Evolutionary conservation across 2,113 vertebrate species (phyloP).

Genomic region (Natator depressus): DNA sequence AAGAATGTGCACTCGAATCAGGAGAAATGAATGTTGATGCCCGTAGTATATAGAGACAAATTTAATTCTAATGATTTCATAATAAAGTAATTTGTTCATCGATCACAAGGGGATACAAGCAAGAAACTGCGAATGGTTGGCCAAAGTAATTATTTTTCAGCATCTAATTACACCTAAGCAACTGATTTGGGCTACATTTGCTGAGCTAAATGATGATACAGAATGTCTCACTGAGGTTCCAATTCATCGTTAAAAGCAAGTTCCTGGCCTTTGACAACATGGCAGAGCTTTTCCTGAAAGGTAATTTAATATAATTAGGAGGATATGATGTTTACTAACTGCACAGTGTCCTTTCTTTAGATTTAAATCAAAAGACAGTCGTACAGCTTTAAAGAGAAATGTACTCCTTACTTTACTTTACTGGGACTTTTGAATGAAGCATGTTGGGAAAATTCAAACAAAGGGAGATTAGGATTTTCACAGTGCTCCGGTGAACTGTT

Average conservation of each 20-base stretch:
- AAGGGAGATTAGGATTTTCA: neutral
- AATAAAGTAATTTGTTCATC: conserved; percentile 84
- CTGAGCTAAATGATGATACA: conserved; percentile 58
- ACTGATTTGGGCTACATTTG: conserved; percentile 50
- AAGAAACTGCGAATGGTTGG: conserved; percentile 71
- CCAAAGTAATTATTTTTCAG: conserved; percentile 81
- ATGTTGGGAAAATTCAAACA: neutral
- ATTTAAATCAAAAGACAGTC: conserved; percentile 36
- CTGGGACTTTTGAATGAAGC: neutral
- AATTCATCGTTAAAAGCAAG: conserved; percentile 57
- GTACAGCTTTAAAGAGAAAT: fast-evolving
- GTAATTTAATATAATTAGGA: conserved; percentile 69
- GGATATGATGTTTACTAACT: conserved; percentile 70
- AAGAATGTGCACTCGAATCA: conserved; percentile 67
- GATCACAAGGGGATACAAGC: conserved; percentile 74
- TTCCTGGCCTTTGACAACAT: conserved; percentile 65
- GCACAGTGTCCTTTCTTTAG: conserved; percentile 33
- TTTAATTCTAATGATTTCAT: conserved; percentile 81
- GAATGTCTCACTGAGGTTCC: conserved; percentile 55
- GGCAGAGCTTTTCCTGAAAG: conserved; percentile 61
- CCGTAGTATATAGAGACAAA: conserved; percentile 75
- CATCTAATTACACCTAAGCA: conserved; percentile 79
- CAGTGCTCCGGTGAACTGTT: neutral
- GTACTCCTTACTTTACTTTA: fast-evolving
- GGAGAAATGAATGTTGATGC: conserved; percentile 79